Evolutionary conservation across 2,888 invertebrate genomes (phyloP), one percentile per base, ranked within the genome.

Genomic region (Serrognathus titanus): DNA sequence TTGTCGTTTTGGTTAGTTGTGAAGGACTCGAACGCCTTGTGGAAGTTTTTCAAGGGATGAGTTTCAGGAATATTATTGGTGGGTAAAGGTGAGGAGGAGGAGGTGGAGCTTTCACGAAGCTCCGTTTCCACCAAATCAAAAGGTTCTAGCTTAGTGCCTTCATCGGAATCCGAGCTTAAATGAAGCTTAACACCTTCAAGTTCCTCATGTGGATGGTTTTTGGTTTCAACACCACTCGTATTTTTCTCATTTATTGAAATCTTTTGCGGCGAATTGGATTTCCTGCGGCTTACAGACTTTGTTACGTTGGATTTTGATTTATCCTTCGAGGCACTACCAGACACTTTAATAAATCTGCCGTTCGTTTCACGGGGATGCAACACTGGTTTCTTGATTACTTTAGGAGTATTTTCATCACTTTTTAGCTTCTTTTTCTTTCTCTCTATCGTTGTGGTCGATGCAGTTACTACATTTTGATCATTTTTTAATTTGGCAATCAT

Each of bases 151-250:
- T 58, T 35, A 5, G 3, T 6, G 24, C 24, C 7, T 7, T 66
- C 67, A 12, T n/a, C n/a, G n/a, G 66, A 67, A 50, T 69, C 67
- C 1, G 67, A 65, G 54, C 64, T 67, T 40, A 67, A 49, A 54
- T 66, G 67, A 3, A 66, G 43, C 5, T 51, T 45, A n/a, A 63
- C 55, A 9, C 60, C n/a, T 43, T 53, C n/a, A 46, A 6, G 54
- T 55, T 51, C 11, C 46, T 52, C 43, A 38, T 35, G 24, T 31
- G 7, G 12, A 13, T 38, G n/a, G 20, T 45, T 12, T 36, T 9
- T 39, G 46, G 40, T 43, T 57, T 16, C n/a, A 3, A 41, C 46
- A 2, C 13, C 20, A 5, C 35, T 46, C 12, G 2, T 12, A 3
- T 8, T 13, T 3, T 2, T 9, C 11, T 45, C 8, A 2, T 39